Percentiles rank a stretch among this genome's conserved stretches.
Conservation (phyloP, 2,888 invertebrate genomes). For the Suillia variegata region DNA sequence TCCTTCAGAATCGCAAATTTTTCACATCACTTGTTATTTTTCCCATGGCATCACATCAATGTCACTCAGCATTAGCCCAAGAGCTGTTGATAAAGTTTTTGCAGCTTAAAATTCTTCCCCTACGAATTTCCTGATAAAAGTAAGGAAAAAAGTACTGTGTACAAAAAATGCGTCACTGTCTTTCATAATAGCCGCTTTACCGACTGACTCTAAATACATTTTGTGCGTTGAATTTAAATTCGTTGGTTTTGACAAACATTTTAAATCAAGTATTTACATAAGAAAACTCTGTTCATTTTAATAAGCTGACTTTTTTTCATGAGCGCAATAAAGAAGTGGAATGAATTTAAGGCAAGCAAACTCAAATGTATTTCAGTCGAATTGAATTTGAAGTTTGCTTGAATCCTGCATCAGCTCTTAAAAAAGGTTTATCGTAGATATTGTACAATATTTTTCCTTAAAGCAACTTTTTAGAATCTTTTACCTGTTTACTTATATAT, state of each 20-base stretch:
- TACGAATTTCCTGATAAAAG: constrained; percentile 2
- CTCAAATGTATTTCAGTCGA: no score
- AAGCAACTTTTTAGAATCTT: no score
- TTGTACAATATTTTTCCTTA: no score
- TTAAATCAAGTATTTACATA: constrained; percentile 20
- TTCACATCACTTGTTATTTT: constrained; percentile 27
- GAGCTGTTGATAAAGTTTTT: constrained; percentile 23
- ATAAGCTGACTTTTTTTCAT: not conserved
- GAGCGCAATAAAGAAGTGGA: no score
- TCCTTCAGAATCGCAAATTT: constrained; percentile 9
- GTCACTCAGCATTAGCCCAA: constrained; percentile 49
- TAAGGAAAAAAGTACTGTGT: not conserved
- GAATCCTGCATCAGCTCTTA: no score
- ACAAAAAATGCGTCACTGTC: constrained; percentile 16
- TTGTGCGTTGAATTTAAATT: constrained; percentile 7
- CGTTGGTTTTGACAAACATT: constrained; percentile 15
- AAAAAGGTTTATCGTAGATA: no score
- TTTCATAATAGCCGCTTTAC: constrained; percentile 21
- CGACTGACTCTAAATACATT: no score
- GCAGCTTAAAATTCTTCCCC: constrained; percentile 16
- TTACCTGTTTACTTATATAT: no score
- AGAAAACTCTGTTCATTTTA: constrained; percentile 15
- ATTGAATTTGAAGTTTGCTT: no score
- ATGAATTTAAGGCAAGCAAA: not conserved
- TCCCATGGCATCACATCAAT: constrained; percentile 46